Evolutionary conservation across 1,140 invertebrate genomes (phyloP).

Genomic region (Homarus americanus): DNA sequence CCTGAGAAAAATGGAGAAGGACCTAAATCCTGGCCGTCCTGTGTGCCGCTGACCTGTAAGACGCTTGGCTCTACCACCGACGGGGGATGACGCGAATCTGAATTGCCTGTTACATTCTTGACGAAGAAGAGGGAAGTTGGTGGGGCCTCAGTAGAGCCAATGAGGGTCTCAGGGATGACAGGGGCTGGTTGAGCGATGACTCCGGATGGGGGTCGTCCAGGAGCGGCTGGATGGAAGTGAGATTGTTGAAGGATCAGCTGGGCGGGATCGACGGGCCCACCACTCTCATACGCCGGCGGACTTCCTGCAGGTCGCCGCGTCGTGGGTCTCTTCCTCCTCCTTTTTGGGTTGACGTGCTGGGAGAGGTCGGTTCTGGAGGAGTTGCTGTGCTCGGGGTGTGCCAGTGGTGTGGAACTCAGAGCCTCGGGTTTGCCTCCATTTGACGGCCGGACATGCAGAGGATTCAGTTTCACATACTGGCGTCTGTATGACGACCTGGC

Average conservation of each 20-base stretch:
- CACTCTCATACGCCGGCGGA: background rate
- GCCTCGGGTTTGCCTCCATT: background rate
- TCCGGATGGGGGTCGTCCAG: constrained; percentile 31
- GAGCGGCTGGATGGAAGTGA: constrained; percentile 3
- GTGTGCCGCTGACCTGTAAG: background rate
- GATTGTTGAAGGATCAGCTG: constrained; percentile 13
- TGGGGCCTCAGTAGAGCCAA: background rate
- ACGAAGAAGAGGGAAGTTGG: background rate
- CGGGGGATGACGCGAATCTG: too few relatives aligned
- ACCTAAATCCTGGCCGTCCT: background rate
- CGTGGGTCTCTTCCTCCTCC: too few relatives aligned
- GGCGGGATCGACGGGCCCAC: constrained; percentile 25
- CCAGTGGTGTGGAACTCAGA: constrained; percentile 42
- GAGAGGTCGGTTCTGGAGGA: background rate
- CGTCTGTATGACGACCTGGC: background rate
- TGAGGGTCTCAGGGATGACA: constrained; percentile 9
- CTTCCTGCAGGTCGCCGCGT: background rate
- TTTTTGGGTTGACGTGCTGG: too few relatives aligned
- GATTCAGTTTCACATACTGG: constrained; percentile 20
- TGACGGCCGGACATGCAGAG: background rate
- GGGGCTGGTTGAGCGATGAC: constrained; percentile 32
- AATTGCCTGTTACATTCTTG: background rate
- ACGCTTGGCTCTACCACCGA: background rate
- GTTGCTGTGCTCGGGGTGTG: constrained; percentile 31
- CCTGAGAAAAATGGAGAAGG: constrained; percentile 35